Base-by-base conservation (phyloP, 2,888 invertebrate genomes). In the Sipha maydis region DNA sequence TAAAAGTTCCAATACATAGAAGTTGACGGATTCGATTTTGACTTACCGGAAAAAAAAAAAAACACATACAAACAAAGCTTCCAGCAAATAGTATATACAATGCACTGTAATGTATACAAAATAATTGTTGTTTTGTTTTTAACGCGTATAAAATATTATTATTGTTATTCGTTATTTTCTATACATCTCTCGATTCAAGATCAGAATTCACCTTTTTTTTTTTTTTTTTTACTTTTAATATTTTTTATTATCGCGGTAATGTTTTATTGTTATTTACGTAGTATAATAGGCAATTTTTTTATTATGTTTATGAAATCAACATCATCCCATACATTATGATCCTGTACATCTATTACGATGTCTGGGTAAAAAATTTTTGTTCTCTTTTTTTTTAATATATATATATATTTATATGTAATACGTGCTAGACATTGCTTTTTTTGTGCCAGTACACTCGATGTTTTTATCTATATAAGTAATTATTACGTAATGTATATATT, bases 181-280 rank as follows among this genome's bases (percentile, higher is more conserved):
- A 78, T 21, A 73, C 48, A 54, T 61, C 38, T 67, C 38, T 76
- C 76, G 41, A 67, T 85, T 76, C 75, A 61, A 41, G 21, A 76
- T 84, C 28, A 84, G 61, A 61, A 25, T 41, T 73, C 73, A 75
- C 83, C 71, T 61, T 73, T 83, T 73, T 71, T 82, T 73, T 83
- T 73, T 71, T 82, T 73, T 75, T 56, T 34, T 38, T 56, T 67
- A 61, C 61, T 85, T 77, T 77, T 85, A 77, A 77, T 76, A 85
- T 28, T 56, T 85, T 85, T 85, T 85, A 67, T 48, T 77, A 54
- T 78, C 85, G 85, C 67, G 77, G 54, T 85, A 78, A 78, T 54
- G 77, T 85, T 85, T 85, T 69, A 85, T 85, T 85, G 85, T 85
- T 85, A 85, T 78, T 85, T 78, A 85, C 78, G 85, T 85, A 85